Base-by-base conservation (phyloP, 2,888 invertebrate species). In the Acleris literana region DNA sequence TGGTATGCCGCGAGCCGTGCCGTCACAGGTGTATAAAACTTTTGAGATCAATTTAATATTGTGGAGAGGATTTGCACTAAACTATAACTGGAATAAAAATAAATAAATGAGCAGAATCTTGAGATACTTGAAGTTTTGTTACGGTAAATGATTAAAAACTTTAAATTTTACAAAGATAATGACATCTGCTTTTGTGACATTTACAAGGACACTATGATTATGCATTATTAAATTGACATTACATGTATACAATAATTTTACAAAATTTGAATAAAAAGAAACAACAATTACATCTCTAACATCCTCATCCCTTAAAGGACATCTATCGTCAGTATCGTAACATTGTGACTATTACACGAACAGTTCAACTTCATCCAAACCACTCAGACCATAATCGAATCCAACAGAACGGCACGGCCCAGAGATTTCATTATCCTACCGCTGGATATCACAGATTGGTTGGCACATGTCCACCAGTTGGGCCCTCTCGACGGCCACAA, bases 391-490 rank as follows among this genome's bases (percentile, higher is more conserved):
- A 65, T 64, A 52, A 46, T 60, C 39, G 39, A 64, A 64, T 72
- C 75, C 70, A 81, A 84, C 80, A 81, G 81, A 75, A 79, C 84
- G 80, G 81, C 84, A 82, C 82, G 75, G 77, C 71, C 74, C 64
- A 77, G 82, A 83, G 82, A 83, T 83, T 83, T 69, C 72, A 64
- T 69, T 72, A 71, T 78, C 81, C 86, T 92, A 92, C 76, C 91
- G 91, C 78, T 88, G 88, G 71, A 90, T 91, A 88, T 90, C 91
- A 87, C 91, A 92, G 84, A 84, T 75, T 74, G 82, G 86, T 64
- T 79, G 83, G 74, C 76, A 76, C 66, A 76, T 62, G 68, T 89
- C 90, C 9, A 89, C 84, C 13, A 92, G 82, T 48, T 88, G 90
- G 6, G 92, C 92, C 5, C 92, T 68, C 62, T 92, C 92, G 0